Conservation (phyloP, 2,113 vertebrate genomes). For the Hypanus sabinus region DNA sequence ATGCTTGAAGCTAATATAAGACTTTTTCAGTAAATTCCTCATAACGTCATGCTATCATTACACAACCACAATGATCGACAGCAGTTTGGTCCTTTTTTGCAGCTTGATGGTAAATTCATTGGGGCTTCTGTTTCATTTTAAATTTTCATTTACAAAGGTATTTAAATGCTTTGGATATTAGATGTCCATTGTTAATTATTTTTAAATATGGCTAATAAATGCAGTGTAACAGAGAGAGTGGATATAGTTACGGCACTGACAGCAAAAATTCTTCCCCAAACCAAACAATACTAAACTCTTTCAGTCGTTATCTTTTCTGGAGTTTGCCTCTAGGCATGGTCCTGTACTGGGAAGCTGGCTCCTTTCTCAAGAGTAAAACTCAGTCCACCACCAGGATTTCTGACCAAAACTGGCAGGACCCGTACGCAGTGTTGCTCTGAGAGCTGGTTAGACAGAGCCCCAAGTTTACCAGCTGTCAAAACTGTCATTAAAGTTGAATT, state of each 20-base stretch:
- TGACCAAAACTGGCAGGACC: too few species aligned
- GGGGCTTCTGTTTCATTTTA: neutral
- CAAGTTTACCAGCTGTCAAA: too few species aligned
- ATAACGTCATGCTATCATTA: neutral
- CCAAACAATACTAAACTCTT: too few species aligned
- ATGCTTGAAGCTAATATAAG: neutral
- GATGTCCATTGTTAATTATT: neutral
- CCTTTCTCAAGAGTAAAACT: too few species aligned
- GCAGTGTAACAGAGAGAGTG: neutral
- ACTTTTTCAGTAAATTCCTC: neutral
- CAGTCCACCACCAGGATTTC: too few species aligned
- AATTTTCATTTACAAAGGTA: neutral
- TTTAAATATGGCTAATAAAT: neutral
- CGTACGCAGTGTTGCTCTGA: too few species aligned
- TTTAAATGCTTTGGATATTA: neutral
- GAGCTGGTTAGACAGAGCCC: too few species aligned
- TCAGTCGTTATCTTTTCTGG: too few species aligned
- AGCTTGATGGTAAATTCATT: neutral
- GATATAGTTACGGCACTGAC: neutral
- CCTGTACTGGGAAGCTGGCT: too few species aligned
- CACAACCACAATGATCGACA: neutral
- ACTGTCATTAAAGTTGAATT: too few species aligned
- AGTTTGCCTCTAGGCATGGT: too few species aligned
- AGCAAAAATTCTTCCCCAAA: too few species aligned
- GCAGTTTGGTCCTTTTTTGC: neutral